A percentile compares a stretch with the other conserved stretches of the same genome.
These are phyloP conservation scores for Lutjanus argentimaculatus DNA, from an alignment of 2,797 vertebrate genomes.

Conservation along the genomic window DNA sequence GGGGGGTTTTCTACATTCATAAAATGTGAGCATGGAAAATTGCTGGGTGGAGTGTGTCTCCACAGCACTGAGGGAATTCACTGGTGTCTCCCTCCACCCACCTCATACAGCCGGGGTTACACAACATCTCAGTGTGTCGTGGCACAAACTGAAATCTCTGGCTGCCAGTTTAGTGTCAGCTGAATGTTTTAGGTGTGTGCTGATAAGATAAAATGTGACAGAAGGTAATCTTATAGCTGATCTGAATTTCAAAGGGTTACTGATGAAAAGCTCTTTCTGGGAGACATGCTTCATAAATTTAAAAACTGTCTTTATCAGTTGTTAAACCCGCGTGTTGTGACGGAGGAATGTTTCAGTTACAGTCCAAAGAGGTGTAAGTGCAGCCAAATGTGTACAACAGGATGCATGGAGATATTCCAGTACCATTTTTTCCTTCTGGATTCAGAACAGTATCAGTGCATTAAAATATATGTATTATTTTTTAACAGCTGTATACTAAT, in stretches of 20 bases:
- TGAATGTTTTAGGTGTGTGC: not conserved
- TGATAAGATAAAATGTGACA: not conserved
- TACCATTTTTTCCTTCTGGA: no score
- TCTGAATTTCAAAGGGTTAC: not conserved
- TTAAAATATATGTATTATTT: no score
- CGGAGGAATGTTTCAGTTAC: not conserved
- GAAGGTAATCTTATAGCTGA: not conserved
- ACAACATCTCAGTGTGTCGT: not conserved
- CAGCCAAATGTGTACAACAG: not conserved
- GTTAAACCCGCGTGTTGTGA: not conserved
- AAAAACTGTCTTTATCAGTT: no score
- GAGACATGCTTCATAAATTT: not conserved
- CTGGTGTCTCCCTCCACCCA: conserved; percentile 66
- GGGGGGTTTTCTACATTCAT: conserved; percentile 21
- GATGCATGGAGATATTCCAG: no score
- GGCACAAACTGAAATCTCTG: not conserved
- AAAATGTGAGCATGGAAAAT: conserved; percentile 56
- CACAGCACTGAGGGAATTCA: conserved; percentile 47
- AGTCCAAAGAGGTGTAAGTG: not conserved
- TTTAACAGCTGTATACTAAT: no score
- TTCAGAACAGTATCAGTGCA: no score
- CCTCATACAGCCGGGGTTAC: not conserved
- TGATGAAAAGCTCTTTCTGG: not conserved
- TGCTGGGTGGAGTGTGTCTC: conserved; percentile 11
- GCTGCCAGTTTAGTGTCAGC: not conserved